A percentile compares a stretch with the other conserved stretches of the same genome.
phyloP scores from a whole-genome alignment of 1,140 invertebrate species.

The Mycetomoellerius zeteki region DNA sequence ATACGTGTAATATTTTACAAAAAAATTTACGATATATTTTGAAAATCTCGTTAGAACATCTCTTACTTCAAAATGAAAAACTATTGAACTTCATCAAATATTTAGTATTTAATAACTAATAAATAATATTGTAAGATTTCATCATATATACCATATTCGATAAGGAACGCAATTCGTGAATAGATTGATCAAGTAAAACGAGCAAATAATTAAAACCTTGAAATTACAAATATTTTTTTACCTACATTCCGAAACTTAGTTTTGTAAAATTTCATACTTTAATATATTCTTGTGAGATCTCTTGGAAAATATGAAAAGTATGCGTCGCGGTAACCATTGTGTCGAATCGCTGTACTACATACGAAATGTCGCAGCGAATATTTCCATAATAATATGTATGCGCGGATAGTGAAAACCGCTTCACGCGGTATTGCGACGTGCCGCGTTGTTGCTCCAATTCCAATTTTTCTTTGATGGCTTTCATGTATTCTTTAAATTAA shows the following conservation, averaged over 20 bases:
- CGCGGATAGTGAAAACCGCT: constrained; percentile 15
- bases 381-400: constrained; percentile 53
- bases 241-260: neutral
- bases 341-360: constrained; percentile 37
- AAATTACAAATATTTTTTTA: neutral
- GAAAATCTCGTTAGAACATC: neutral
- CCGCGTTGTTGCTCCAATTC: constrained; percentile 36
- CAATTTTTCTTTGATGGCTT: constrained; percentile 21
- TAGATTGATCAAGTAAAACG: neutral
- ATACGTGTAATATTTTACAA: neutral
- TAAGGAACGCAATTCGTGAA: neutral
- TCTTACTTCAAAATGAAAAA: neutral
- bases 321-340: neutral
- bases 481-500: constrained; percentile 14
- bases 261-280: neutral
- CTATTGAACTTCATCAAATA: neutral
- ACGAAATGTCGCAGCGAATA: constrained; percentile 22
- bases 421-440: neutral
- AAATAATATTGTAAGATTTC: neutral
- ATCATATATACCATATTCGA: too few species aligned
- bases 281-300: neutral
- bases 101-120: neutral
- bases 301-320: neutral
- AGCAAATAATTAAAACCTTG: constrained; percentile 2
- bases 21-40: neutral